Base-by-base conservation (phyloP, 1,140 invertebrate species). In the Fopius arisanus region DNA sequence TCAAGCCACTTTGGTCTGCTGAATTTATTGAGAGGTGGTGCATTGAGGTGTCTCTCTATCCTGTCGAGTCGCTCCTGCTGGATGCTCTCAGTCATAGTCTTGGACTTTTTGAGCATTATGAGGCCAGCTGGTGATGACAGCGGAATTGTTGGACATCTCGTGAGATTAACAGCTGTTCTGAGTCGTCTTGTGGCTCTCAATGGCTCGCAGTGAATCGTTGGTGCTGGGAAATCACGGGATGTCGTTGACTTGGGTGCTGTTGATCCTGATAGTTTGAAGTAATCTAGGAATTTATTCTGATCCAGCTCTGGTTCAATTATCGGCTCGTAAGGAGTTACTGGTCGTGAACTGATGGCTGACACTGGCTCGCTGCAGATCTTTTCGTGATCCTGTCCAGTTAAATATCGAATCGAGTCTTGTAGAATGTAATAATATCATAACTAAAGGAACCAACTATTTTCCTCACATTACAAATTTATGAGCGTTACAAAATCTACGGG, bases 91-190 rank as follows among this genome's bases (percentile, higher is more conserved):
- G 88, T 88, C 81, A 90, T 89, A 59, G 85, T 80, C 74, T 90
- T 90, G 0, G 89, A 88, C 12, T 88, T 87, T 73, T 88, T 89
- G 2, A 87, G 79, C 63, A 91, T 77, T 54, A 86, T 80, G 12
- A 90, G 81, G 9, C 90, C 90, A 33, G 89, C 89, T n/a, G 90
- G 90, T 19, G 90, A 91, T 2, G 90, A 90, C 73, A 91, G 89
- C 10, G 90, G 89, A 43, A 91, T 90, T 54, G 84, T 84, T 14
- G 88, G 78, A 73, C 85, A 90, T 43, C 89, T 83, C 59, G 86
- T 82, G 7, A 90, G 82, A 31, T 87, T 90, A 41, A 89, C 83
- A 16, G 86, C 81, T 37, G 84, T 82, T 23, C 89, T 81, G 73
- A 88, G 87, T 23, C 89, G 84, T 37, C 87, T 77, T 1, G 89